Evolutionary conservation across 2,888 invertebrate species (phyloP), one percentile per base, ranked within the genome.

Genomic region (Stenodera caucasica): DNA sequence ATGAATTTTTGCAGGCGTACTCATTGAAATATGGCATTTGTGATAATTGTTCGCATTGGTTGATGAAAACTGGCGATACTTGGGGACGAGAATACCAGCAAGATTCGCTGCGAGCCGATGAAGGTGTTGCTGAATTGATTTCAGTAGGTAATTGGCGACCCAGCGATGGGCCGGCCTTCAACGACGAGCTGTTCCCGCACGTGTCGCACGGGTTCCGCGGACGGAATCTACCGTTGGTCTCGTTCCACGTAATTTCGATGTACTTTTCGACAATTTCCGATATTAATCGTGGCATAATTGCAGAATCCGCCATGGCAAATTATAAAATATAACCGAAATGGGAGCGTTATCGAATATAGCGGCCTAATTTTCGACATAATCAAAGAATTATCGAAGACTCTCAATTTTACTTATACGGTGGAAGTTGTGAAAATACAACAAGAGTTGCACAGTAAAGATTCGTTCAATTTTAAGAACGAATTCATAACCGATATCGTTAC

Each of bases 261-360:
- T 26, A 26, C 26, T 26, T 26, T 26, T 26, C n/a, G n/a, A n/a
- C n/a, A n/a, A n/a, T n/a, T n/a, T n/a, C n/a, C n/a, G n/a, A n/a
- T n/a, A n/a, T n/a, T n/a, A n/a, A n/a, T n/a, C n/a, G n/a, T n/a
- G n/a, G n/a, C n/a, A 51, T 12, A 14, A 21, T 33, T 84, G 67
- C 76, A 95, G 94, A 92, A 91, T 80, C 94, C 94, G 0, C 94
- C 94, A 0, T 95, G 94, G 94, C 91, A 93, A 74, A 88, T 90
- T 33, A 76, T 92, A 1, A 83, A 83, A 53, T 78, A 81, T 0
- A 87, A 88, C 68, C 83, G 83, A 54, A 82, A 84, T 2, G 89
- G 88, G 0, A 77, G 83, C 0, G 80, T 86, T 0, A 77, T 83
- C 0, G 82, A 83, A 55, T 88, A 88, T 71, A 82, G 83, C 1